These are phyloP conservation scores for Strigamia transsilvanica DNA, from an alignment of 2,888 invertebrate species.

Conservation along the genomic window DNA sequence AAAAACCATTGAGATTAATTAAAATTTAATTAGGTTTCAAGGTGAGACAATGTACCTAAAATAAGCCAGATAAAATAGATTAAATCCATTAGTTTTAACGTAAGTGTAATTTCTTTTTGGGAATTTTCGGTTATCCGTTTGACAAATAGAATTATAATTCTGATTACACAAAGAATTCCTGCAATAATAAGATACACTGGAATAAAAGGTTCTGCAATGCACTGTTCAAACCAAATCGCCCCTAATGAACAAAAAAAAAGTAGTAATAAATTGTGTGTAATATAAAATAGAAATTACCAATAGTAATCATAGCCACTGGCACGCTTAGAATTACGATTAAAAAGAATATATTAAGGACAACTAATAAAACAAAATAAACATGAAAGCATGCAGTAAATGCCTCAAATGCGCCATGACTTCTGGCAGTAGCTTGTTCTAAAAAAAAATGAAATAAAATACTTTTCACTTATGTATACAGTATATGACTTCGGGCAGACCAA, in stretches of 20 bases:
- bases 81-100: not conserved
- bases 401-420: not conserved
- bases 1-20: too few species aligned
- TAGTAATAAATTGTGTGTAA: not conserved
- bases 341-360: not conserved
- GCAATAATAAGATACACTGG: not conserved
- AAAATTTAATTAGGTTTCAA: not conserved
- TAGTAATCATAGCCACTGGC: not conserved
- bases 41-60: not conserved
- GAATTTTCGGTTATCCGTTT: not conserved
- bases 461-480: not conserved
- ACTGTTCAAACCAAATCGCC: not conserved
- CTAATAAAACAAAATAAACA: not conserved
- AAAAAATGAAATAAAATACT: not conserved
- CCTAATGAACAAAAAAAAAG: not conserved
- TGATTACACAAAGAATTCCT: not conserved
- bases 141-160: not conserved
- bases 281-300: not conserved
- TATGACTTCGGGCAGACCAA: not conserved
- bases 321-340: not conserved
- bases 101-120: not conserved
- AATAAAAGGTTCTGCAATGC: slow-evolving; percentile 12
- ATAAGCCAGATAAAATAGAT: not conserved
- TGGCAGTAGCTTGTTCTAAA: not conserved
- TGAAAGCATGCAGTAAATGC: not conserved